Evolutionary conservation across 1,140 invertebrate genomes (phyloP), one percentile per base, ranked within the genome.

Genomic region (Adoxophyes honmai): DNA sequence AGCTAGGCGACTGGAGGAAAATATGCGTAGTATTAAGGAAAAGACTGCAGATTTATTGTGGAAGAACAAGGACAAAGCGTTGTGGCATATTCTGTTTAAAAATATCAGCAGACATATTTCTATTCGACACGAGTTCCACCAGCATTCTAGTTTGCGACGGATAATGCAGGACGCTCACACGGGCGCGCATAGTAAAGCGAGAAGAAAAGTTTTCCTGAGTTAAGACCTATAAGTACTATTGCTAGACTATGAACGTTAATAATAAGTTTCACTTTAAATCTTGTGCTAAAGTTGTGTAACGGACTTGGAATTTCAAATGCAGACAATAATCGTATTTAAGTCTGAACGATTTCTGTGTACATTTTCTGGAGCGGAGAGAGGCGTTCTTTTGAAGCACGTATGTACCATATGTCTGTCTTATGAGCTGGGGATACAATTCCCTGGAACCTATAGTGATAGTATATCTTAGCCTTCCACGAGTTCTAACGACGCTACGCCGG

Each of bases 101-200:
- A 90, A 90, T 73, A 89, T 90, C 48, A 90, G 85, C 73, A 84
- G 80, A 71, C 86, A 89, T 66, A 83, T 89, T 64, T 78, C 85
- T 56, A 88, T 89, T 54, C 73, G 89, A 38, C 89, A 90, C 53
- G 77, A 90, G 66, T 89, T 89, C 39, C 89, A 90, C 65, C 82
- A 89, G 57, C 87, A 90, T 66, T 77, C 86, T 6, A 87, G 89
- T 59, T 66, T 90, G 59, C 75, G 72, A 34, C 72, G 89, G 14
- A 88, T 87, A 59, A 77, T 88, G 73, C 65, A 90, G 75, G 78
- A 94, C 92, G 42, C 92, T 92, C 53, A 95, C 94, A 93, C 71
- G 84, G 87, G 52, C 91, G 90, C 15, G 96, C 97, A 0, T 63
- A 93, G 64, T 93, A 93, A 53, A 95, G 96, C 4, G 34, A 57